phyloP scores from a whole-genome alignment of 2,888 invertebrate genomes.

The Synanthedon vespiformis region DNA sequence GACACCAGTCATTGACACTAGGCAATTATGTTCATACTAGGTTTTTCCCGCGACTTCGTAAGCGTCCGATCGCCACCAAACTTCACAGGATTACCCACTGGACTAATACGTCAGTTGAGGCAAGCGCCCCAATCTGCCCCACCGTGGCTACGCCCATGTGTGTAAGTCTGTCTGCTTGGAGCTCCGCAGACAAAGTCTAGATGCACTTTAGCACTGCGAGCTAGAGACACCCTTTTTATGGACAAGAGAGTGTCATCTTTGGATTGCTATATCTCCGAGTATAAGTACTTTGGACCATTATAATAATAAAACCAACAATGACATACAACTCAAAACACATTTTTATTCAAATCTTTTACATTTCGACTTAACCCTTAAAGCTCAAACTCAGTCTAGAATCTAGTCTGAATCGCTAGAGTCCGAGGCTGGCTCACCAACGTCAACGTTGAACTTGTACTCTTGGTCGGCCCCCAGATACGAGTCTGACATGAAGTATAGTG shows the following conservation, averaged over 20 bases:
- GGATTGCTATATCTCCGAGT: too few species aligned
- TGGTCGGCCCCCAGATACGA: conserved; percentile 99
- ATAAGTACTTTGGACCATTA: too few species aligned
- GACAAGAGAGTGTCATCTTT: conserved; percentile 92
- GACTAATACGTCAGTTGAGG: too few species aligned
- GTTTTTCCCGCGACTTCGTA: too few species aligned
- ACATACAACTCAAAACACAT: background rate
- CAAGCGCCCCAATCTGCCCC: too few species aligned
- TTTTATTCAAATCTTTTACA: background rate
- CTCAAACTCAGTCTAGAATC: background rate
- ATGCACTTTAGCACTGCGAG: conserved; percentile 87
- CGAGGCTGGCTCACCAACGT: conserved; percentile 73
- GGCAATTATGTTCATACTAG: too few species aligned
- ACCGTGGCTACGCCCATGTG: too few species aligned
- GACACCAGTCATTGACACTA: too few species aligned
- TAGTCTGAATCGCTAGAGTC: conserved; percentile 35
- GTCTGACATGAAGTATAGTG: conserved; percentile 99
- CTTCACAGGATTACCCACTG: too few species aligned
- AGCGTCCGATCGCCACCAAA: too few species aligned
- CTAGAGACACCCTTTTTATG: conserved; percentile 98
- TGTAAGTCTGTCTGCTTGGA: conserved; percentile 90
- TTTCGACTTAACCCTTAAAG: background rate
- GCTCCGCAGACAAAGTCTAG: conserved; percentile 95
- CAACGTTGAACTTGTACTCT: conserved; percentile 94
- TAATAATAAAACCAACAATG: background rate